Evolutionary conservation across 2,888 invertebrate genomes (phyloP).

Genomic region (Yponomeuta cagnagella): DNA sequence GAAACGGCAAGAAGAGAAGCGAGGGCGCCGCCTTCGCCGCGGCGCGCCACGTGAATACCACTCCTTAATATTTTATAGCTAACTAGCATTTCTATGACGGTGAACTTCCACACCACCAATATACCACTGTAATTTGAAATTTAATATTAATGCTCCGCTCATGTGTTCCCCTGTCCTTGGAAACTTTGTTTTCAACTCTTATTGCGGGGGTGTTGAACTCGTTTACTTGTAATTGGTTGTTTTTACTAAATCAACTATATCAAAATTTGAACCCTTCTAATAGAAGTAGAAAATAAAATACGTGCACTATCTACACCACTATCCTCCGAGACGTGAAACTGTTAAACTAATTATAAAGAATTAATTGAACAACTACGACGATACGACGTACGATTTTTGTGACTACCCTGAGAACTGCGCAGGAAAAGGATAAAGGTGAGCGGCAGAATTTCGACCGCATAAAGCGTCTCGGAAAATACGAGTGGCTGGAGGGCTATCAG

Average conservation of each 20-base stretch:
- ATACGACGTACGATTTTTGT: no score
- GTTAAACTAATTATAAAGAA: no score
- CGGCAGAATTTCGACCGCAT: not conserved
- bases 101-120: constrained; percentile 27
- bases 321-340: no score
- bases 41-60: constrained; percentile 32
- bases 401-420: no score
- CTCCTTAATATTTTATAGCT: constrained; percentile 63
- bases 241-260: no score
- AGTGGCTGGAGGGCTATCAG: constrained; percentile 42
- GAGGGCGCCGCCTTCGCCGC: constrained; percentile 29
- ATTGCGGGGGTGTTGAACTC: not conserved
- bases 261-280: no score
- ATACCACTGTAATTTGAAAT: constrained; percentile 45
- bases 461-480: constrained; percentile 28
- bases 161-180: constrained; percentile 14
- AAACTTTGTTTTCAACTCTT: constrained; percentile 13
- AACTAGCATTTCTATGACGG: constrained; percentile 58
- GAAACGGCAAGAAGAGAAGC: constrained; percentile 31
- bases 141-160: constrained; percentile 37
- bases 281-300: no score
- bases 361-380: no score
- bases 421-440: constrained; percentile 2
- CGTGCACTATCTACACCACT: no score
- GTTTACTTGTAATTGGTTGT: not conserved